phyloP scores from a whole-genome alignment of 2,888 invertebrate genomes.

The Brachylomia viminalis region DNA sequence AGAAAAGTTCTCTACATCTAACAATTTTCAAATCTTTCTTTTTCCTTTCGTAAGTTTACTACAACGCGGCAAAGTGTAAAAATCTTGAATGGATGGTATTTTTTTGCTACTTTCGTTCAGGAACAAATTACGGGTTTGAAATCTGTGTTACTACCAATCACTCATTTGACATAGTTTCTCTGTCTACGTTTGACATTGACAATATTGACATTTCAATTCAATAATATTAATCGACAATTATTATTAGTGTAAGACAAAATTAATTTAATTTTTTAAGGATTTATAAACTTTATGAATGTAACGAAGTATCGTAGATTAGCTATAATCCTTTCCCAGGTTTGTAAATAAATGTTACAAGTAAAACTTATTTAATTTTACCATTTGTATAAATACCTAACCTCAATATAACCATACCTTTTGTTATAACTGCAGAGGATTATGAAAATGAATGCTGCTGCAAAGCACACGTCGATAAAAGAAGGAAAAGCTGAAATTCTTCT shows the following conservation, averaged over 20 bases:
- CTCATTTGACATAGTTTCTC: too few species aligned
- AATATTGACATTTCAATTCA: conserved; percentile 2
- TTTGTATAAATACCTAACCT: conserved; percentile 29
- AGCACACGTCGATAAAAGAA: conserved; percentile 91
- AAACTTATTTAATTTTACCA: not conserved
- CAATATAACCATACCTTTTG: conserved; percentile 43
- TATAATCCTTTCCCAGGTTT: conserved; percentile 52
- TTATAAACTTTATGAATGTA: conserved; percentile 47
- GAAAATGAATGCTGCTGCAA: conserved; percentile 77
- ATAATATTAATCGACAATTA: not conserved
- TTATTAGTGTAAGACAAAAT: not conserved
- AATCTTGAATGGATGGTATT: not conserved
- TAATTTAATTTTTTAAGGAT: not conserved
- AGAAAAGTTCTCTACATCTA: not conserved
- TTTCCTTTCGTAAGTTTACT: not conserved
- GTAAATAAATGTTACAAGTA: conserved; percentile 7
- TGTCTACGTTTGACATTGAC: not conserved
- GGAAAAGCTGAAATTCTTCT: conserved; percentile 95
- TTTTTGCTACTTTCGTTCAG: conserved; percentile 11
- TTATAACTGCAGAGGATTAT: conserved; percentile 68
- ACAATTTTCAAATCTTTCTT: not conserved
- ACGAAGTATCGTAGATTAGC: conserved; percentile 43
- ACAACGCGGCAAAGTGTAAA: not conserved
- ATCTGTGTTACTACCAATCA: too few species aligned
- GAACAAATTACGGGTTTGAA: not conserved